A percentile compares a stretch with the other conserved stretches of the same genome.
These are phyloP conservation scores for Burhinus bistriatus DNA, from an alignment of 2,113 vertebrate genomes.

Conservation along the genomic window DNA sequence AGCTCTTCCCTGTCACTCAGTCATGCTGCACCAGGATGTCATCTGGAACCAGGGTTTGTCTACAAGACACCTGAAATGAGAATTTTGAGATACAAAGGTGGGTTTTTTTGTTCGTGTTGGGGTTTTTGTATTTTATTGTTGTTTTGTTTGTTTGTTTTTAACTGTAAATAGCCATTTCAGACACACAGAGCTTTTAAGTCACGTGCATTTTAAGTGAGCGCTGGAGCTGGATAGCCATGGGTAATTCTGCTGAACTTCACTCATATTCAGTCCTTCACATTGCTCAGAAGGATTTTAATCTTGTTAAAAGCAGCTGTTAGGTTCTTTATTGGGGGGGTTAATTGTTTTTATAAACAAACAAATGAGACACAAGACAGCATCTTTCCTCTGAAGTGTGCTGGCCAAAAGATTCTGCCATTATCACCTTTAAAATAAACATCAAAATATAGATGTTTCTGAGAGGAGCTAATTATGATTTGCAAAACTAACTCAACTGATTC, in stretches of 20 bases:
- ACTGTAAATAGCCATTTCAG: not conserved
- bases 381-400: not conserved
- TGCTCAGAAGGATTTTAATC: not conserved
- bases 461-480: not conserved
- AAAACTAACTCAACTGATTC: not conserved
- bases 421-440: not conserved
- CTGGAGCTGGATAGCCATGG: not conserved
- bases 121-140: not conserved
- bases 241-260: not conserved
- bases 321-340: rapidly evolving
- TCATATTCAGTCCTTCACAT: not conserved
- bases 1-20: not conserved
- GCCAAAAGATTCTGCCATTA: not conserved
- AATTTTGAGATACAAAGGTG: not conserved
- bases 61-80: not conserved
- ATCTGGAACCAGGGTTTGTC: not conserved
- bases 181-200: not conserved
- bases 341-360: not conserved
- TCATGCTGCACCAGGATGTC: not conserved
- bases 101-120: not conserved
- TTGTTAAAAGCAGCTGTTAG: not conserved
- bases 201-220: not conserved
- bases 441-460: not conserved
- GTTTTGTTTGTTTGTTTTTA: not conserved
- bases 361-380: not conserved